Conservation (phyloP, 2,797 vertebrate genomes). For the Rhinella marina region DNA sequence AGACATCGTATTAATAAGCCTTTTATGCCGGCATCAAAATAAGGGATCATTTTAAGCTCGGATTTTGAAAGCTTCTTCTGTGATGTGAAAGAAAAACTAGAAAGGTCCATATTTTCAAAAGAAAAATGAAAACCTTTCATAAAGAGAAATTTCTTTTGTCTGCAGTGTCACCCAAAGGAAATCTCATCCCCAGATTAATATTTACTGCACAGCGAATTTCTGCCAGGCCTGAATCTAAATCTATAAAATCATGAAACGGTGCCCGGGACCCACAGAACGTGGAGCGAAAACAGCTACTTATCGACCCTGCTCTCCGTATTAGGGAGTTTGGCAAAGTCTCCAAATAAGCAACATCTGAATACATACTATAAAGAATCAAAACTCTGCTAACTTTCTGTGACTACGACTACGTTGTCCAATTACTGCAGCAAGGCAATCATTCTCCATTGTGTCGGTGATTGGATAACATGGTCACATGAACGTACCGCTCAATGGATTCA, state of each 20-base stretch:
- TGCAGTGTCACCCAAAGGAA: slow-evolving; percentile 38
- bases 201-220: slow-evolving; percentile 16
- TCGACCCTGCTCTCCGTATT: neutral
- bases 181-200: slow-evolving; percentile 29
- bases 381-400: too few relatives aligned
- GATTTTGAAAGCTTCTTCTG: slow-evolving; percentile 12
- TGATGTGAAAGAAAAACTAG: slow-evolving; percentile 28
- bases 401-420: too few relatives aligned
- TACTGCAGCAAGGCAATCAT: too few relatives aligned
- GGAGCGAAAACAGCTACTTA: neutral
- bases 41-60: slow-evolving; percentile 32
- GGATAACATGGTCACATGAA: too few relatives aligned
- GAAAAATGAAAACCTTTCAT: slow-evolving; percentile 37
- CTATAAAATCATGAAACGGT: neutral
- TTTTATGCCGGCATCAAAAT: slow-evolving; percentile 43
- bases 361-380: too few relatives aligned
- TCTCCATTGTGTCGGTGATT: too few relatives aligned
- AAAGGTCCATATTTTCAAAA: slow-evolving; percentile 4
- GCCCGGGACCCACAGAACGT: neutral
- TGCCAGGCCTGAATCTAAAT: neutral
- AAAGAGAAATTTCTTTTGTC: slow-evolving; percentile 26
- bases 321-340: neutral
- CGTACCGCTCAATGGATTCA: too few relatives aligned
- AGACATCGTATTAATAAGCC: slow-evolving; percentile 32
- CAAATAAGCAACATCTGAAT: too few relatives aligned